Base-by-base conservation (phyloP, 2,888 invertebrate genomes). In the Leptopilina myrica region DNA sequence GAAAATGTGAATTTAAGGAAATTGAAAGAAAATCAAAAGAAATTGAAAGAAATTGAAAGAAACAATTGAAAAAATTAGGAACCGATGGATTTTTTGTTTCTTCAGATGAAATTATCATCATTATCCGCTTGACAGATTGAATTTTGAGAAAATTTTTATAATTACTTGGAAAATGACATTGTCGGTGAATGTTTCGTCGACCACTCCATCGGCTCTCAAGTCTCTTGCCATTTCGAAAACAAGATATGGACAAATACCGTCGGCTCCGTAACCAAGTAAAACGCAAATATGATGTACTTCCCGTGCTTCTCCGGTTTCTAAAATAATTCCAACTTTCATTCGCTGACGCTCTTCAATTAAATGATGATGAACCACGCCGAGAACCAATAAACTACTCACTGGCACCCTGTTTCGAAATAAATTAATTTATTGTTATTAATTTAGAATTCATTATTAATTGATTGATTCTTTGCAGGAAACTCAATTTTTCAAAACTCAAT, bases 231-330 rank as follows among this genome's bases (percentile, higher is more conserved):
- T 94, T 92, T 99, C 99, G 92, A 98, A 97, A 3, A 98, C 98
- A 81, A 99, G 92, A 92, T 99, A 99, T 0, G 99, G 99, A 87
- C 99, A 99, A 86, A 99, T 97, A 0, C 97, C 99, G 93, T 99
- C 99, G 2, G 98, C 99, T 49, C 99, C 99, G 91, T 98, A 99
- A 87, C 97, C 99, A 56, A 99, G 93, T 43, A 99, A 93, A 0
- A 98, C 97, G 89, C 98, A 99, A 92, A 99, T 96, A 89, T 99
- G 99, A 90, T 99, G 99, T 0, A 99, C 98, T 88, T 96, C 98
- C 87, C 98, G 95, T 0, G 98, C 98, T 92, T 99, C 99, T 1
- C 97, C 99, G 0, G 98, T 98, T 92, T 99, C 99, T 78, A 99
- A 94, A 78, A 99, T 94, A 78, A 99, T 93, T 59, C 98, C 99